These are phyloP conservation scores for Haplotaxodon microlepis DNA, from an alignment of 2,113 vertebrate species.

Conservation along the genomic window DNA sequence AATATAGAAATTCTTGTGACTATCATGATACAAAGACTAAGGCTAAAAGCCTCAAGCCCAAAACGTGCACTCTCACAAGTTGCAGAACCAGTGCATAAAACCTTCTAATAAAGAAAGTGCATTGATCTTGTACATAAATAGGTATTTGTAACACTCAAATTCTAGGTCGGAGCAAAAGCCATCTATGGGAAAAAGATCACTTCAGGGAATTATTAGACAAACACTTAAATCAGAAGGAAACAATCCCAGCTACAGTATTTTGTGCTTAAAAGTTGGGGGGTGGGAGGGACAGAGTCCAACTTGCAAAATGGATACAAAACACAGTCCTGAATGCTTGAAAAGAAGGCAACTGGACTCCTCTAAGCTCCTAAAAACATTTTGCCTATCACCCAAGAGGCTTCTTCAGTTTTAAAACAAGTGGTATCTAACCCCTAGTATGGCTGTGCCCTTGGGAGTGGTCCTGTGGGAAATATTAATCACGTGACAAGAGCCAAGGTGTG, in stretches of 20 bases:
- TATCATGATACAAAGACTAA: neutral
- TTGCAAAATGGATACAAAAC: neutral
- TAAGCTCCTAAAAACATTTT: rapidly evolving
- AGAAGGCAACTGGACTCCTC: neutral
- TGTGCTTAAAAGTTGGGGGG: neutral
- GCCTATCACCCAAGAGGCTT: neutral
- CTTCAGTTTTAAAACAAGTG: neutral
- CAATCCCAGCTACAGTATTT: neutral
- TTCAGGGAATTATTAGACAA: neutral
- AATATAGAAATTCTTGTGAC: neutral
- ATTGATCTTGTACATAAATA: neutral
- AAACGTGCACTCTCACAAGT: neutral
- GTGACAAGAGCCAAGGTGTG: neutral
- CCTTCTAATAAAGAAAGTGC: neutral
- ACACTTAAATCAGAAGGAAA: neutral
- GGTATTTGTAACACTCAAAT: neutral
- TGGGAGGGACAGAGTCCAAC: neutral
- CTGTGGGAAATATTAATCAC: neutral
- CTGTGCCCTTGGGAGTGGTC: neutral
- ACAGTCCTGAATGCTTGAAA: neutral
- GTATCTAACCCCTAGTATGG: neutral
- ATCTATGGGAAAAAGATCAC: neutral
- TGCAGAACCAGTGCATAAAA: neutral
- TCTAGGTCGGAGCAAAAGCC: neutral
- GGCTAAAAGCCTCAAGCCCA: neutral